These are phyloP conservation scores for Plestiodon gilberti DNA, from an alignment of 2,113 vertebrate species.

Conservation along the genomic window DNA sequence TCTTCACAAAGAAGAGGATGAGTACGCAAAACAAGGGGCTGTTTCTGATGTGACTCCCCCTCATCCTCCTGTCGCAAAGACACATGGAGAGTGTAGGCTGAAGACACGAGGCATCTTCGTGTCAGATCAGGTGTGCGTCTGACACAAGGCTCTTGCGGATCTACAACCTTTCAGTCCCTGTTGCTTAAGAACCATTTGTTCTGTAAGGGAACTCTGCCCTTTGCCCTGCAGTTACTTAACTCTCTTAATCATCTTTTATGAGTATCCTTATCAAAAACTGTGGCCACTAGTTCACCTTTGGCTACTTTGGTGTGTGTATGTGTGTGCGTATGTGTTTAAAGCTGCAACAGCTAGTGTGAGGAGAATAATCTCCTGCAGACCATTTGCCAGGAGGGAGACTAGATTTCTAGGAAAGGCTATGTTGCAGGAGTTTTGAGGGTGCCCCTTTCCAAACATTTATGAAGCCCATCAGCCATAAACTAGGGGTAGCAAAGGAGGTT, in stretches of 20 bases:
- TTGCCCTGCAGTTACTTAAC: neutral
- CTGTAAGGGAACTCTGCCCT: neutral
- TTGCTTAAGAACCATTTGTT: neutral
- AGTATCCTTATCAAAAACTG: constrained; percentile 19
- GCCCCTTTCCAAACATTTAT: no score
- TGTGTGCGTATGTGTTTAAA: neutral
- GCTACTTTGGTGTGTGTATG: neutral
- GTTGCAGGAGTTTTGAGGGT: no score
- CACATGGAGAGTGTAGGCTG: no score
- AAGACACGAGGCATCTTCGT: neutral
- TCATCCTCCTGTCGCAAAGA: no score
- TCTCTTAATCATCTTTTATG: constrained; percentile 6
- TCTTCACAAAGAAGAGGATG: no score
- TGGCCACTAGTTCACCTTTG: neutral
- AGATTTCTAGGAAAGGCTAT: no score
- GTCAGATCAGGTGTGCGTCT: neutral
- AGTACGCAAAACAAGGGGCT: no score
- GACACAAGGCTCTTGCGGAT: neutral
- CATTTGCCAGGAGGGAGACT: neutral
- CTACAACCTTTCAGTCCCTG: neutral
- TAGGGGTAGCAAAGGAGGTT: no score
- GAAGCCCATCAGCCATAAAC: no score
- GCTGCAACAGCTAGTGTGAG: neutral
- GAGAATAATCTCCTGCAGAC: neutral
- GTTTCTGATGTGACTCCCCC: no score